Evolutionary conservation across 1,140 invertebrate species (phyloP), one percentile per base, ranked within the genome.

Genomic region (Listronotus bonariensis): DNA sequence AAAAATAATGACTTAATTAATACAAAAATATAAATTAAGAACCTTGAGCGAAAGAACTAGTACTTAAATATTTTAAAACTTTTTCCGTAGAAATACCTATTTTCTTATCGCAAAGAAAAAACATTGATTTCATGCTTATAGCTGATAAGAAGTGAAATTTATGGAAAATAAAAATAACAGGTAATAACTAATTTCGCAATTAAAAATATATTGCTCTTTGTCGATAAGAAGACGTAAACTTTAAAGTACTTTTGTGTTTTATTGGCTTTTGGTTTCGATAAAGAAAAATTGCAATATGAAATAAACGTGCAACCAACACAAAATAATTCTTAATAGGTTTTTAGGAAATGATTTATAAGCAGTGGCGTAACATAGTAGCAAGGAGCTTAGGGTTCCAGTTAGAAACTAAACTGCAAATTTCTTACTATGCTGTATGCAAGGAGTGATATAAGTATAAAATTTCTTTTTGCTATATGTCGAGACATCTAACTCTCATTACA

Each of bases 141-240:
- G 6, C 31, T 42, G 56, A 59, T 59, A 59, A 59, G 32, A 48
- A 34, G 31, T 48, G 42, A 46, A 59, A 59, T 59, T 59, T 59
- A 49, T 49, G 45, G 56, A 49, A 59, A 59, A 59, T 48, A 48
- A 59, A 57, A 59, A 18, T n/a, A 17, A 36, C 34, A 36, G 41
- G 54, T 57, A 45, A 18, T 38, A 45, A 45, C 34, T 14, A 12
- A 54, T 57, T 57, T 46, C 45, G 56, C 56, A 59, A 59, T 59
- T 59, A 59, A 59, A 59, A 59, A 36, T 48, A 48, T 48, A 59
- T 48, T 46, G 56, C 46, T 59, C 56, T 59, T 59, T 46, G 15
- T 12, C 56, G 56, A 59, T 59, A 59, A 59, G 15, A 56, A 56
- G 38, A 54, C 32, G 18, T 54, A 54, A 53, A 54, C 9, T 51